These are phyloP conservation scores for Ypsolopha sequella DNA, from an alignment of 2,888 invertebrate genomes.

Conservation along the genomic window DNA sequence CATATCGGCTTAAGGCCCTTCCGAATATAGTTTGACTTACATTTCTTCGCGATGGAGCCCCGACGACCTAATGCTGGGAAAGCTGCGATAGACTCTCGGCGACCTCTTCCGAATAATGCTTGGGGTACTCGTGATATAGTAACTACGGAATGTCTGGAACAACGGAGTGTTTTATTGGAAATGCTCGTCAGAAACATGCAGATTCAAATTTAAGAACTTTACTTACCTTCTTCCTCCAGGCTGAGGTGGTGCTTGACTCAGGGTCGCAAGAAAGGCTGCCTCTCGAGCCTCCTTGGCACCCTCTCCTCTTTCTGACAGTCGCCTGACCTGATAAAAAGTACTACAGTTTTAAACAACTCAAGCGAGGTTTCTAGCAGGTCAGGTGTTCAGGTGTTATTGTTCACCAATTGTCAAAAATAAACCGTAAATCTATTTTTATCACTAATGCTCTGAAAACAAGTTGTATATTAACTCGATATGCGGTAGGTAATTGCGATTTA, in stretches of 20 bases:
- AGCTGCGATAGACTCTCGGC: conserved; percentile 86
- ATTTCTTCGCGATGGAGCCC: conserved; percentile 53
- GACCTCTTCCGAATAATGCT: conserved; percentile 80
- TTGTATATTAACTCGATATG: no score
- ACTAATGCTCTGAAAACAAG: no score
- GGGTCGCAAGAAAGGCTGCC: conserved; percentile 85
- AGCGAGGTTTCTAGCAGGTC: no score
- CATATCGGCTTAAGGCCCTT: not conserved
- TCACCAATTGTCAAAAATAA: no score
- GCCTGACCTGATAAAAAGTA: conserved; percentile 70
- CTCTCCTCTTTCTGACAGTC: conserved; percentile 85
- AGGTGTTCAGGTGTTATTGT: no score
- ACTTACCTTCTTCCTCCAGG: conserved; percentile 76
- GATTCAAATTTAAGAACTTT: not conserved
- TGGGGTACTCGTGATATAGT: conserved; percentile 87
- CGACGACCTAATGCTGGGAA: conserved; percentile 73
- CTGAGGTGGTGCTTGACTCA: conserved; percentile 80
- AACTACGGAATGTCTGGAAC: conserved; percentile 82
- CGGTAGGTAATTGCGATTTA: no score
- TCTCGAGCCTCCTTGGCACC: conserved; percentile 83
- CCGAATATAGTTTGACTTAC: conserved; percentile 27
- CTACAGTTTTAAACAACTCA: not conserved
- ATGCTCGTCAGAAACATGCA: not conserved
- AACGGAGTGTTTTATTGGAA: not conserved
- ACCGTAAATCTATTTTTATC: no score